These are phyloP conservation scores for Channallabes apus DNA, from an alignment of 2,797 vertebrate genomes.

Conservation along the genomic window DNA sequence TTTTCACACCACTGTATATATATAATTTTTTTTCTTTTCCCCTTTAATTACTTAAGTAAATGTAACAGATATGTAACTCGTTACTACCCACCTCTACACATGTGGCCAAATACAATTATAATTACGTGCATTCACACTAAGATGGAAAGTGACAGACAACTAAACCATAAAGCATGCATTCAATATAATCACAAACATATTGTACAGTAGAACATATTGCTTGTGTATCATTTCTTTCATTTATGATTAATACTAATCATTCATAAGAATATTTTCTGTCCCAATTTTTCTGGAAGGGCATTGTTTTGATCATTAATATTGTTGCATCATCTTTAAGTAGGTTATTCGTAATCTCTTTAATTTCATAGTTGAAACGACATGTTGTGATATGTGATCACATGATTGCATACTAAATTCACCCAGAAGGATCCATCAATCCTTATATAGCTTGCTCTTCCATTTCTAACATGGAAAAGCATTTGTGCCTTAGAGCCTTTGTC, in stretches of 20 bases:
- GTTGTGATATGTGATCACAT: slow-evolving; percentile 22
- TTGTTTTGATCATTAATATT: background rate
- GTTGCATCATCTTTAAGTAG: background rate
- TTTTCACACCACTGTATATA: too few species aligned
- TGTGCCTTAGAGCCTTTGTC: slow-evolving; percentile 19
- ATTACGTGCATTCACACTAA: background rate
- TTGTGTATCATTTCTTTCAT: background rate
- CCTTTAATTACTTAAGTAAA: too few species aligned
- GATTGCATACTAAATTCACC: background rate
- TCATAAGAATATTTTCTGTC: background rate
- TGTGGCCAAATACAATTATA: background rate
- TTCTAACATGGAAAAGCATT: background rate
- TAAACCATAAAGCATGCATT: background rate
- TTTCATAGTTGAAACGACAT: background rate
- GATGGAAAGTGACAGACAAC: background rate
- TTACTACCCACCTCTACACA: background rate
- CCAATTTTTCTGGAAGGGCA: background rate
- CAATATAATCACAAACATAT: background rate
- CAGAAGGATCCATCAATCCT: slow-evolving; percentile 2
- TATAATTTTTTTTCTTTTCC: too few species aligned
- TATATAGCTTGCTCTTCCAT: slow-evolving; percentile 43
- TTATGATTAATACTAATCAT: background rate
- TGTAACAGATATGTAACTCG: too few species aligned
- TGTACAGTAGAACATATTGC: background rate
- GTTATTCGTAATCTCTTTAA: background rate